Base-by-base conservation (phyloP, 2,113 vertebrate genomes). In the Salvelinus sp. region DNA sequence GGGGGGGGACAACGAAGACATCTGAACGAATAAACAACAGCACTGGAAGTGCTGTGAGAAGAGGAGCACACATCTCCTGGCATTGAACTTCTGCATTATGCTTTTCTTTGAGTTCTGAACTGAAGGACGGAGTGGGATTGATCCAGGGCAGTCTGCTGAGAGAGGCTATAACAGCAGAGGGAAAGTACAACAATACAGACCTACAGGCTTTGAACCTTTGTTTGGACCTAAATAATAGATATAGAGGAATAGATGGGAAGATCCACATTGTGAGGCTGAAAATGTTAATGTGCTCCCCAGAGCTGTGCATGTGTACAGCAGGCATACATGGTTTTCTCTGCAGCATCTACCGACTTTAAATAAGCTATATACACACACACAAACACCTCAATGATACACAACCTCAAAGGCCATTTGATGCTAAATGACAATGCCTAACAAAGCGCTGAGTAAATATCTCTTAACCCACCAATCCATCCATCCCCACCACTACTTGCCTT, bases 401-500 rank as follows among this genome's bases (percentile, higher is more conserved):
- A 16, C 48, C 14, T 50, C 48, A 50, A 50, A 50, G 48, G 48
- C 14, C 48, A 50, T 50, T 50, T 50, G 48, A 50, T 50, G 38
- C 38, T 38, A 38, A 38, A 38, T 38, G 38, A 38, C 38, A 38
- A 38, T 38, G 48, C 48, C 48, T 16, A 16, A 16, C 48, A 50
- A 50, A 50, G 48, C 48, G 14, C 48, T 13, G 48, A 50, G 48
- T 50, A 50, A 50, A 50, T 16, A 16, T 50, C 48, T 14, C 10
- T 50, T 16, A 38, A 38, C 38, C 38, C 38, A 38, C 7, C 50
- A 3, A 57, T 16, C 9, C 48, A 54, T 20, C 12, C 50, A 57
- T 1, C 12, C 16, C 3, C 50, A 20, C 7, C 18, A 9, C 58
- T 22, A 62, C 91, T 94, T 81, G 95, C 98, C 94, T 99, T 99